Conservation (phyloP, 2,113 vertebrate species). For the Aythya baeri region DNA sequence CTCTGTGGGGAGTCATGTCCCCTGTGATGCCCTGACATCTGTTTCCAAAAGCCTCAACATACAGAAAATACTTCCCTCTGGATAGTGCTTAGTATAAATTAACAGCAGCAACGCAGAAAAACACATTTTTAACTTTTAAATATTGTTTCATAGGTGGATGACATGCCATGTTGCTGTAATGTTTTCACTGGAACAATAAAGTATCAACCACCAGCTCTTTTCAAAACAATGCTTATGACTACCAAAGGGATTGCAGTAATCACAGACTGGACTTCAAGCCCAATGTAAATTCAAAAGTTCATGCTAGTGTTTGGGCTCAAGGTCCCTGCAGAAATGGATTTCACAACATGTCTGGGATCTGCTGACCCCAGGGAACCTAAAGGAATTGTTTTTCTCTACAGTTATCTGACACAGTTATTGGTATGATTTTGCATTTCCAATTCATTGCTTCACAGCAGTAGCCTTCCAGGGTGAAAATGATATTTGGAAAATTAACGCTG, state of each 20-base stretch:
- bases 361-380: neutral
- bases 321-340: neutral
- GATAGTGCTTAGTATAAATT: neutral
- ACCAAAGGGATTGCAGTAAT: neutral
- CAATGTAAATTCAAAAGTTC: neutral
- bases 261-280: neutral
- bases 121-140: fast-evolving
- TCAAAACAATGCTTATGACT: neutral
- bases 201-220: neutral
- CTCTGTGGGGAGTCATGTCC: neutral
- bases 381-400: neutral
- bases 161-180: fast-evolving
- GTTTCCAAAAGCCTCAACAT: neutral
- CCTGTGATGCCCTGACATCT: fast-evolving
- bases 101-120: neutral
- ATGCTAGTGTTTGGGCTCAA: neutral
- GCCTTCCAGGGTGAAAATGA: neutral
- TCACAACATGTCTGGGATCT: neutral
- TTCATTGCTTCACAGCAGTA: neutral
- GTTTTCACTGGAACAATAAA: neutral
- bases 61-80: neutral
- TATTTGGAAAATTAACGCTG: neutral
- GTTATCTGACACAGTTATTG: neutral
- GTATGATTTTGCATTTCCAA: fast-evolving
- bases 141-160: fast-evolving